Evolutionary conservation across 2,797 vertebrate genomes (phyloP).

Genomic region (Bradypodion ventrale): DNA sequence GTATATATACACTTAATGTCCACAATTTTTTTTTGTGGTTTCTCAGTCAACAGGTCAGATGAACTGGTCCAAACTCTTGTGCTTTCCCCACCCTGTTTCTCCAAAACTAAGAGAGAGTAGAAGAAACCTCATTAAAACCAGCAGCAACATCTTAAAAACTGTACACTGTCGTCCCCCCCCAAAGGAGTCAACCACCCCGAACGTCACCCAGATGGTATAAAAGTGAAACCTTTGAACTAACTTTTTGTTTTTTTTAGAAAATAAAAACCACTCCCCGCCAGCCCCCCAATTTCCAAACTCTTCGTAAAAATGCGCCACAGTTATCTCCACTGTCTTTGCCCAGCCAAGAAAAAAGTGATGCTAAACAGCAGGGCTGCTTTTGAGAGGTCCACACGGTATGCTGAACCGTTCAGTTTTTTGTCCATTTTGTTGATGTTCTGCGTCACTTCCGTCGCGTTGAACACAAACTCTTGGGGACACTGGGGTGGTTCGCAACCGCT

Average conservation of each 20-base stretch:
- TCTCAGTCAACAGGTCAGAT: conserved; percentile 52
- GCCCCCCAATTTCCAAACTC: too few species aligned
- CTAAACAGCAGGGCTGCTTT: conserved; percentile 67
- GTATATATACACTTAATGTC: conserved; percentile 77
- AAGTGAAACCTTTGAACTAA: conserved; percentile 77
- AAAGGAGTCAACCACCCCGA: conserved; percentile 59
- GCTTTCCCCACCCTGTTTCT: not conserved
- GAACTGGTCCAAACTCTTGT: conserved; percentile 45
- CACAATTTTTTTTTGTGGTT: conserved; percentile 72
- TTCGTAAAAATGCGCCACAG: conserved; percentile 55
- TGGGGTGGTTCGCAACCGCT: conserved; percentile 87
- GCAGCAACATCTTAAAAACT: conserved; percentile 80
- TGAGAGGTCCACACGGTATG: conserved; percentile 54
- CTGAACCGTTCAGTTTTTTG: conserved; percentile 54
- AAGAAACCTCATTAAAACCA: conserved; percentile 73
- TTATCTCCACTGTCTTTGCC: conserved; percentile 82
- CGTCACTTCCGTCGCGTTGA: conserved; percentile 76
- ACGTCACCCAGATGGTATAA: conserved; percentile 81
- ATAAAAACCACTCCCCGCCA: conserved; percentile 65
- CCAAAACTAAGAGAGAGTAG: conserved; percentile 47
- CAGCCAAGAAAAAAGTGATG: conserved; percentile 66
- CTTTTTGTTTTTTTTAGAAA: conserved; percentile 63
- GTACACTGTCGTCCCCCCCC: conserved; percentile 81
- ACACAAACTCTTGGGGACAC: conserved; percentile 84
- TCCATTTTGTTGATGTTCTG: conserved; percentile 64